Evolutionary conservation across 2,113 vertebrate species (phyloP).

Genomic region (Zapus hudsonius): DNA sequence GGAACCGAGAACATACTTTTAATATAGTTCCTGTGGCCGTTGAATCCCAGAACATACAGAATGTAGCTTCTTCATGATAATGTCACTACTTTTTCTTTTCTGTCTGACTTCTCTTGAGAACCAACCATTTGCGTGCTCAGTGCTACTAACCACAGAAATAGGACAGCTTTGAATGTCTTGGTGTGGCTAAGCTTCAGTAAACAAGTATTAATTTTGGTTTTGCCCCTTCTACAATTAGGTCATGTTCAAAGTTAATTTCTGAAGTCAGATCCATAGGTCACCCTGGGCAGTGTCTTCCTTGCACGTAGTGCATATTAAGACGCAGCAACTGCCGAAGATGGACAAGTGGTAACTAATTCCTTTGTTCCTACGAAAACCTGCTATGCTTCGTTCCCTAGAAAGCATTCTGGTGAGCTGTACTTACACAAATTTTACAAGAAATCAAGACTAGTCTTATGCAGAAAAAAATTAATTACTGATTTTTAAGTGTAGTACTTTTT

Average conservation of each 20-base stretch:
- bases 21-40: slow-evolving; percentile 42
- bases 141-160: slow-evolving; percentile 28
- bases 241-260: slow-evolving; percentile 66
- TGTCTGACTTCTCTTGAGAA: slow-evolving; percentile 59
- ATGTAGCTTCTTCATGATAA: slow-evolving; percentile 53
- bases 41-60: slow-evolving; percentile 29
- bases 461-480: slow-evolving; percentile 43
- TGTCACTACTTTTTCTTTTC: slow-evolving; percentile 43
- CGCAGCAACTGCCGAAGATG: slow-evolving; percentile 57
- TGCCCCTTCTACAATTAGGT: slow-evolving; percentile 47
- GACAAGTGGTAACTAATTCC: slow-evolving; percentile 59
- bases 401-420: slow-evolving; percentile 51
- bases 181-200: slow-evolving; percentile 43
- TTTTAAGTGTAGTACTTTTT: slow-evolving; percentile 21
- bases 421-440: slow-evolving; percentile 19
- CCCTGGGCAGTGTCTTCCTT: slow-evolving; percentile 45
- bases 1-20: slow-evolving; percentile 34
- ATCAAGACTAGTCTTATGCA: too few species aligned
- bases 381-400: slow-evolving; percentile 14
- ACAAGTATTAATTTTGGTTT: slow-evolving; percentile 63
- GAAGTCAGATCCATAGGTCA: slow-evolving; percentile 45
- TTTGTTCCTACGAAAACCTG: slow-evolving; percentile 76
- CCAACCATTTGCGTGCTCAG: slow-evolving; percentile 55
- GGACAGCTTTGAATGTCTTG: slow-evolving; percentile 51
- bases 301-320: slow-evolving; percentile 62